Percentiles rank a stretch among this genome's conserved stretches.
These are phyloP conservation scores for Hystrix cristata DNA, from an alignment of 2,113 vertebrate genomes.

Conservation along the genomic window DNA sequence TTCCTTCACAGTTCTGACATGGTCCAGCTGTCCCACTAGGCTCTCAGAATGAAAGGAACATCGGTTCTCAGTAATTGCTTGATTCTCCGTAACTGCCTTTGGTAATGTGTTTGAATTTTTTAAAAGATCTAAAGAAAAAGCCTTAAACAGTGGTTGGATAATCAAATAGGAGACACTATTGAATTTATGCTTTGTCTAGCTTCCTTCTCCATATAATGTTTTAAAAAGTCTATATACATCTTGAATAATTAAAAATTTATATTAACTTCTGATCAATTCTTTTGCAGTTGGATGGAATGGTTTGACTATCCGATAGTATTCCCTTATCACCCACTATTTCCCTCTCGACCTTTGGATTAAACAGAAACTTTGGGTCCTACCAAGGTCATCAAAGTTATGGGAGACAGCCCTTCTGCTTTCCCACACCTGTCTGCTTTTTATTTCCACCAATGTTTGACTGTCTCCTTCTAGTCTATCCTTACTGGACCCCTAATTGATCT, in stretches of 20 bases:
- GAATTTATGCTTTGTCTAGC: constrained; percentile 3
- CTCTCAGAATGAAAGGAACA: constrained; percentile 14
- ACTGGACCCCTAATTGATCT: neutral
- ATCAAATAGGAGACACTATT: neutral
- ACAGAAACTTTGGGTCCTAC: neutral
- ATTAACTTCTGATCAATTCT: neutral
- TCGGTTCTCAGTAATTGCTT: constrained; percentile 65
- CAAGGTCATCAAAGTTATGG: too few species aligned
- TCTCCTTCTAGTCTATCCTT: neutral
- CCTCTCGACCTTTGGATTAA: neutral
- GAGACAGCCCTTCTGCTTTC: neutral
- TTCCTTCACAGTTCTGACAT: neutral
- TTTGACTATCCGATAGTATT: neutral
- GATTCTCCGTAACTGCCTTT: constrained; percentile 63
- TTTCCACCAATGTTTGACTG: accelerated
- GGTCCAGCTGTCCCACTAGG: neutral
- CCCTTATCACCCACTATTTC: neutral
- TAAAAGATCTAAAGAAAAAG: constrained; percentile 61
- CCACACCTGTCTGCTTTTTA: accelerated
- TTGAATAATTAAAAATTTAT: neutral
- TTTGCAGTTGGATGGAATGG: neutral
- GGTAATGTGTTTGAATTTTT: constrained; percentile 65
- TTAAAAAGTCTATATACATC: neutral
- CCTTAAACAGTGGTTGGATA: constrained; percentile 31
- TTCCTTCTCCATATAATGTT: neutral